These are phyloP conservation scores for Equus przewalskii DNA, from an alignment of 2,113 vertebrate species.

Conservation along the genomic window DNA sequence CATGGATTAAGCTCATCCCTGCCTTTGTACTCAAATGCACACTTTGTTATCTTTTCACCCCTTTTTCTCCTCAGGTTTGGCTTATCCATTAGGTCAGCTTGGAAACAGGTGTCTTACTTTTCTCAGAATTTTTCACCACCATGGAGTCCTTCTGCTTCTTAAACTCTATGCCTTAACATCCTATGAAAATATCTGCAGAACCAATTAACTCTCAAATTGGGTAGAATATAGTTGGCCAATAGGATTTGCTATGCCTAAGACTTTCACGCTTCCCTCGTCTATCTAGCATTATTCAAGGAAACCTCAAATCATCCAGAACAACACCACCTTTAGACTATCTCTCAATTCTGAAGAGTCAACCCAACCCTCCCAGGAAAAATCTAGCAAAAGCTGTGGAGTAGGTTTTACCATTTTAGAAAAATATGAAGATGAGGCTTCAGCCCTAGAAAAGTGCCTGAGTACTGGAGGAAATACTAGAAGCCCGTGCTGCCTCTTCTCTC, in stretches of 20 bases:
- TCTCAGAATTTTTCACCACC: neutral
- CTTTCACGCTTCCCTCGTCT: neutral
- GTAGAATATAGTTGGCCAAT: neutral
- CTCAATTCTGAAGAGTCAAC: neutral
- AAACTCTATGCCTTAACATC: neutral
- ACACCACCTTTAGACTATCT: neutral
- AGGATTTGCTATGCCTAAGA: neutral
- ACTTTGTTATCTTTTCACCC: neutral
- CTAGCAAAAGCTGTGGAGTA: neutral
- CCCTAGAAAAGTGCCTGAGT: neutral
- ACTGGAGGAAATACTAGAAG: neutral
- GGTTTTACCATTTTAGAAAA: neutral
- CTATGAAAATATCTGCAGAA: too few species aligned
- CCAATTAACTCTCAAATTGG: neutral
- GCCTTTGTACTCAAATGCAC: neutral
- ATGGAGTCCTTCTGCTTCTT: neutral
- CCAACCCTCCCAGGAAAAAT: neutral
- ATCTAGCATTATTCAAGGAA: constrained; percentile 15
- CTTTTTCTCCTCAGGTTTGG: neutral
- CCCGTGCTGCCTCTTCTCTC: neutral
- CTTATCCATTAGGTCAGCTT: neutral
- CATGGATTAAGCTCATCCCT: neutral
- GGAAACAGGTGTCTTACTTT: neutral
- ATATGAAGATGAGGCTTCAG: neutral
- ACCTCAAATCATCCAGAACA: neutral